Base-by-base conservation (phyloP, 2,797 vertebrate species). In the Staurois parvus region DNA sequence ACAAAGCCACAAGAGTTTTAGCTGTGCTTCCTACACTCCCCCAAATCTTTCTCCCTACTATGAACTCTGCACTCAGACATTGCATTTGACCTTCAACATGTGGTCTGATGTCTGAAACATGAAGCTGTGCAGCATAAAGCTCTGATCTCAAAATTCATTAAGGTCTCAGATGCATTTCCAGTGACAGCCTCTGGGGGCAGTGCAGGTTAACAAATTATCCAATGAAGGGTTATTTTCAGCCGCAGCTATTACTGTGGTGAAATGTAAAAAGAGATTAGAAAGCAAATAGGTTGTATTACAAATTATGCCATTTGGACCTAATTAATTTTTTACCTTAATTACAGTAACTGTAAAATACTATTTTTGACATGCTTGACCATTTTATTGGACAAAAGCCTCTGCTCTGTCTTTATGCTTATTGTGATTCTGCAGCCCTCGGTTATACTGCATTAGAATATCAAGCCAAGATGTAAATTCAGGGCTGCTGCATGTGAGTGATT, bases 121-220 rank as follows among this genome's bases (percentile, higher is more conserved):
- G 83, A 87, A 45, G 2, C 74, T 52, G 34, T 13, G 4, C 30
- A 34, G 67, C 72, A 72, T 30, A 67, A 82, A 89, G 30, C 32
- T 19, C 40, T 77, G 34, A 78, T 77, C 24, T 34, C 30, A 68
- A 30, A 21, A 24, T 52, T 26, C 45, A 48, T 90, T 88, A 85
- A 87, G 75, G 83, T 88, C 62, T 0, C 0, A 59, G 15, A 19
- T 77, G 24, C 0, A 32, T 89, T 88, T 88, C 32, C 68, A 30
- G 69, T 0, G 3, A 2, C 37, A 75, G 88, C 90, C 92, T 89
- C 87, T 88, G 88, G 89, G 74, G 90, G 90, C 69, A 62, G 91
- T 93, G 87, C 85, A 92, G 90, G 87, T 88, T 87, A 93, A 92
- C 88, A 88, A 92, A 90, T 89, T 72, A 17, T 6, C 5, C 30